phyloP scores from a whole-genome alignment of 2,888 invertebrate species.

The Cataglyphis altisquamis region DNA sequence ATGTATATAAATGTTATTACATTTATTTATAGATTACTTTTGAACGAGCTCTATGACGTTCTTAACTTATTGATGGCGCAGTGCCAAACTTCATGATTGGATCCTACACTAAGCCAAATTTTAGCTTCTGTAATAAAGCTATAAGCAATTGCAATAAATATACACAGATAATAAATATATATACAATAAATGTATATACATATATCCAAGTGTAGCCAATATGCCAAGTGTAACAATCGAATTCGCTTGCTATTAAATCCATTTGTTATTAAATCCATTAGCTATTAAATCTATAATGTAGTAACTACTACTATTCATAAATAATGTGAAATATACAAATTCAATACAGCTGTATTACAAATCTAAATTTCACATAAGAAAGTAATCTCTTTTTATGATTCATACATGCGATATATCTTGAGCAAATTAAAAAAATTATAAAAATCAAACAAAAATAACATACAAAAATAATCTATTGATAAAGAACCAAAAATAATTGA shows the following conservation, averaged over 20 bases:
- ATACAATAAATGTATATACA: not conserved
- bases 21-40: slow-evolving; percentile 36
- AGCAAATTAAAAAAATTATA: slow-evolving; percentile 15
- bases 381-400: not conserved
- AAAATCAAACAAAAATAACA: not conserved
- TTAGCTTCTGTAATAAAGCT: not conserved
- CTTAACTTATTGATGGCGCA: slow-evolving; percentile 8
- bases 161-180: not conserved
- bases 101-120: slow-evolving; percentile 32
- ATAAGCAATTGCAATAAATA: not conserved
- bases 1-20: slow-evolving; percentile 5
- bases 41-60: slow-evolving; percentile 20
- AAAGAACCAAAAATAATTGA: not conserved
- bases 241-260: not conserved
- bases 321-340: not conserved
- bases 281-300: not conserved
- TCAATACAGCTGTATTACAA: not conserved
- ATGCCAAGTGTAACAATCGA: not conserved
- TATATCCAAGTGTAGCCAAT: not conserved
- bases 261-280: not conserved
- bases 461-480: not conserved
- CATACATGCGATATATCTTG: not conserved
- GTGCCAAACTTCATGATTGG: slow-evolving; percentile 33
- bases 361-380: not conserved
- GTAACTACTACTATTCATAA: not conserved